Conservation (phyloP, 2,797 vertebrate genomes). For the Sciurus vulgaris region DNA sequence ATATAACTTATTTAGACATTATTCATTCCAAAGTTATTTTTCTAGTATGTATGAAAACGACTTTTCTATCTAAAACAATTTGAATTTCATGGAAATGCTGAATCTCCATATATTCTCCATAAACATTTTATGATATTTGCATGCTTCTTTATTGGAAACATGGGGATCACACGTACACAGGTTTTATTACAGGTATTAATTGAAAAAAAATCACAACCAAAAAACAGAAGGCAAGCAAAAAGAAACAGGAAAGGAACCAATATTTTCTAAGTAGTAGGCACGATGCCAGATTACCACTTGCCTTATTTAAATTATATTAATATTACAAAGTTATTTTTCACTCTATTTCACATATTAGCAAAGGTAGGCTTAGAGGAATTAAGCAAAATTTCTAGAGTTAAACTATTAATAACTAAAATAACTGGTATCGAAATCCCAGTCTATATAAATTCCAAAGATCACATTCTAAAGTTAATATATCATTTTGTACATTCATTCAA, state of each 20-base stretch:
- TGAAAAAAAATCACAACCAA: not conserved
- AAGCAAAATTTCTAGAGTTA: not conserved
- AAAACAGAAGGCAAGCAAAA: not conserved
- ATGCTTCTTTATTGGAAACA: not conserved
- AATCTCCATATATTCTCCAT: not conserved
- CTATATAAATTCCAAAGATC: not conserved
- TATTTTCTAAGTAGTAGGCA: not conserved
- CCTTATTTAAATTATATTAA: not conserved
- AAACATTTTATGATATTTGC: not conserved
- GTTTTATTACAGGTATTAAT: not conserved
- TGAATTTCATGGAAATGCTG: not conserved
- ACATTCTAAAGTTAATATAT: not conserved
- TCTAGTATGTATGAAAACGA: slow-evolving; percentile 26
- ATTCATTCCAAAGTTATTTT: slow-evolving; percentile 37
- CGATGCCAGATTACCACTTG: not conserved
- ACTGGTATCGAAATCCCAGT: not conserved
- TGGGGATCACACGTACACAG: not conserved
- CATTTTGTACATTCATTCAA: not conserved
- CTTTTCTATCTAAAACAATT: slow-evolving; percentile 29
- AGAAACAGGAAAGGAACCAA: not conserved
- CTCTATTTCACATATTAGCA: slow-evolving; percentile 17
- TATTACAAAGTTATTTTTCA: not conserved
- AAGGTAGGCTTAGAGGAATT: not conserved
- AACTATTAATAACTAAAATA: not conserved
- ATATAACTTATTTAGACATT: not conserved